phyloP scores from a whole-genome alignment of 2,888 invertebrate species.

The Nomada flava region DNA sequence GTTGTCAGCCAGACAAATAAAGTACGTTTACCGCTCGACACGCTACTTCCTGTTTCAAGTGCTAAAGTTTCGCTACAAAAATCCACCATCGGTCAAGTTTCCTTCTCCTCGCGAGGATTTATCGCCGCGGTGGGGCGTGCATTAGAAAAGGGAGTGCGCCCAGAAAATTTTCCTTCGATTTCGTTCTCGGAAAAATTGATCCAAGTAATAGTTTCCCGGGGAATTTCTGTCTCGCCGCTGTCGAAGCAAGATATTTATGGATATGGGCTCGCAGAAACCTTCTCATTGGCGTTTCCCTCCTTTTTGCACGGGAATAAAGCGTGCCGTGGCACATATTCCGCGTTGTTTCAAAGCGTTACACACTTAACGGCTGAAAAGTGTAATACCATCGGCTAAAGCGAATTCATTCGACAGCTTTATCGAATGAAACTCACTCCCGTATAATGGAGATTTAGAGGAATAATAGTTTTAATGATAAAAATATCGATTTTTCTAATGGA shows the following conservation, averaged over 20 bases:
- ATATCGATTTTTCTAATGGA: background rate
- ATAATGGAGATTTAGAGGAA: background rate
- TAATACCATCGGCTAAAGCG: conserved; percentile 35
- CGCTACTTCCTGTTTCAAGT: too few relatives aligned
- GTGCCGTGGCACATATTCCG: conserved; percentile 44
- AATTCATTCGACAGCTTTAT: conserved; percentile 34
- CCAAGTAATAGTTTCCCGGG: conserved; percentile 37
- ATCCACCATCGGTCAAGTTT: background rate
- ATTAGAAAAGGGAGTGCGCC: background rate
- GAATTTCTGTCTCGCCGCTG: conserved; percentile 34
- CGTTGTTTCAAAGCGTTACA: conserved; percentile 27
- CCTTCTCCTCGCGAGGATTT: background rate
- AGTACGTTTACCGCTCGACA: background rate
- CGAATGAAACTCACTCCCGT: conserved; percentile 17
- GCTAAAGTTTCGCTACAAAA: background rate
- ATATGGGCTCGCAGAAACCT: conserved; percentile 37
- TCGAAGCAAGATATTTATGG: conserved; percentile 57
- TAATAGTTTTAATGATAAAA: background rate
- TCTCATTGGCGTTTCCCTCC: conserved; percentile 40
- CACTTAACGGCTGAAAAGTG: conserved; percentile 22
- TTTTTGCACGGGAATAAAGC: conserved; percentile 39
- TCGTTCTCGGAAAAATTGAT: conserved; percentile 14
- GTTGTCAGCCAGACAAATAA: too few relatives aligned
- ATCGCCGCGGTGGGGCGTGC: background rate
- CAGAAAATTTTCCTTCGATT: conserved; percentile 17